Base-by-base conservation (phyloP, 2,797 vertebrate species). In the Mus caroli region DNA sequence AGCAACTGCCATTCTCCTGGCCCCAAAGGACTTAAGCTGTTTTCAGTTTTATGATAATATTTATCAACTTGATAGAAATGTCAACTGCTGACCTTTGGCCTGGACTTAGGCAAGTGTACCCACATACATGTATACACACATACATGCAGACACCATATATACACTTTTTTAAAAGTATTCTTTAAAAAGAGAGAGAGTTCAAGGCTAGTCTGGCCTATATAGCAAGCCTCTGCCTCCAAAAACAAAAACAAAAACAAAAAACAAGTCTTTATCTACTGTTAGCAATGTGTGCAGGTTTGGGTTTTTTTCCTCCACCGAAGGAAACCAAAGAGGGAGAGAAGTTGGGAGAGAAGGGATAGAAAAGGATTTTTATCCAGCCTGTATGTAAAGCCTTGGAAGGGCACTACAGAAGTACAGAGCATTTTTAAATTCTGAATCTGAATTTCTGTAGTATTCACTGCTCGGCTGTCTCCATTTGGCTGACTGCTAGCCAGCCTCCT, bases 401-500 rank as follows among this genome's bases (percentile, higher is more conserved):
- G 50, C 24, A 76, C 37, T 84, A 28, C 50, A 1, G 31, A 77
- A 26, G 62, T 95, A 92, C 87, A 58, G 24, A 95, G 10, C 2
- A 73, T 88, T 82, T 93, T 91, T 67, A 69, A 34, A 34, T 13
- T 28, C 69, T 64, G 54, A 90, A 56, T 94, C 50, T 85, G 83
- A 94, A 91, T 83, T 60, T 96, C 90, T 87, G 43, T n/a, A 78
- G 58, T 17, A 88, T 26, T 89, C 73, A 64, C 62, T 85, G 90
- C 67, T 79, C 69, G 52, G 11, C 71, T 77, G 22, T n/a, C 78
- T 92, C 87, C 97, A 89, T 97, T 90, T 97, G 88, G 84, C 77
- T 95, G n/a, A 60, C 43, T 83, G 75, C 58, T 84, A 19, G 92
- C 91, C 71, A 95, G 79, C 89, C 97, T 91, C 97, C 95, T 64